Base-by-base conservation (phyloP, 2,113 vertebrate genomes). In the Phyllostomus discolor region DNA sequence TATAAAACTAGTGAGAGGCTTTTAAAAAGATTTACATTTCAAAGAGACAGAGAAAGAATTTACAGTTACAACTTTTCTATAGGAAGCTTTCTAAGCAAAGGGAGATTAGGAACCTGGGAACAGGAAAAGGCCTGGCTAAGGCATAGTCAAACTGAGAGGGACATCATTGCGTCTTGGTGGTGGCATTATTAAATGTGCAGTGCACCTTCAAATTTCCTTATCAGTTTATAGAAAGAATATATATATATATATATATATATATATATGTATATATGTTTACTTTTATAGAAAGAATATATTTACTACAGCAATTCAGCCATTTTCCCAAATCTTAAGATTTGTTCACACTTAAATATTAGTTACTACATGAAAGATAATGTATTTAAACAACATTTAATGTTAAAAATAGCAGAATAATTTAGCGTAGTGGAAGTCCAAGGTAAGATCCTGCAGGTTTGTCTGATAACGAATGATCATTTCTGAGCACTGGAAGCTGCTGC, bases 21-120 rank as follows among this genome's bases (percentile, higher is more conserved):
- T 82, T 91, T 52, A n/a, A 48, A 85, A 85, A 91, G 35, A 73
- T 86, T 86, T 95, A 35, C 48, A 78, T 94, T 28, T 95, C 52
- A 91, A 59, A 86, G 52, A 9, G 17, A 20, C 31, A 78, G 52
- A 83, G 38, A 80, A 35, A 86, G 2, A 64, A 64, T 64, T 76
- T 85, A 78, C 5, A 88, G 70, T 96, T 90, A 83, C 1, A 91
- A 48, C 5, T 38, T 94, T 97, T 64, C 19, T 14, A 19, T 52
- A 84, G 41, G 26, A 95, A 96, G 46, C 11, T 12, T 22, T 88
- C 10, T 38, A 85, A 79, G 26, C 69, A 50, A 84, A 80, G 19
- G 38, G 33, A 76, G 24, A 50, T 41, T 28, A 81, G 80, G 48
- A 57, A 8, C 38, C 35, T 46, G 59, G 64, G 67, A 33, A 57